Evolutionary conservation across 2,113 vertebrate species (phyloP).

Genomic region (Neogobius melanostomus): DNA sequence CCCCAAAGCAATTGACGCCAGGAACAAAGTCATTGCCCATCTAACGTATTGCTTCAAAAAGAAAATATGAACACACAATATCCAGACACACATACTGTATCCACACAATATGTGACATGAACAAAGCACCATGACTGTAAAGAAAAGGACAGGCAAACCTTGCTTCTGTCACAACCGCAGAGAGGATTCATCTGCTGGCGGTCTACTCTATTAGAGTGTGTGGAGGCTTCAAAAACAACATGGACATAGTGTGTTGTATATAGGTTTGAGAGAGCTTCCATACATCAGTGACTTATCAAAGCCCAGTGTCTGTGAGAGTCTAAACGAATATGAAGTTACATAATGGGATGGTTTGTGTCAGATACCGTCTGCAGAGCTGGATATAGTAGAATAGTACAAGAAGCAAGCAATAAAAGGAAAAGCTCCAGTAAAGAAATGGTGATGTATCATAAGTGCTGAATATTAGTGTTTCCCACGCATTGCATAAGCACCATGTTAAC

Average conservation of each 20-base stretch:
- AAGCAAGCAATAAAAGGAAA: not conserved
- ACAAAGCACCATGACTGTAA: not conserved
- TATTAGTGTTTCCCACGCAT: no score
- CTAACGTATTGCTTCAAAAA: no score
- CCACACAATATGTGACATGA: not conserved
- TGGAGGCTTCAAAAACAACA: not conserved
- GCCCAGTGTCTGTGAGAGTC: constrained; percentile 18
- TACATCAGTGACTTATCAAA: constrained; percentile 31
- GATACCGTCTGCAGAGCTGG: constrained; percentile 9
- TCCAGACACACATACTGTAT: no score
- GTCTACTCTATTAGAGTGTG: constrained; percentile 23
- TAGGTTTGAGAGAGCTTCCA: constrained; percentile 22
- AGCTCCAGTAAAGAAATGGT: no score
- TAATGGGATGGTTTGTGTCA: constrained; percentile 16
- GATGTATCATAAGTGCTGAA: no score
- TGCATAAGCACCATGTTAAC: no score
- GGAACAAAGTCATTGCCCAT: no score
- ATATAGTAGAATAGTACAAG: not conserved
- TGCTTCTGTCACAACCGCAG: constrained; percentile 51
- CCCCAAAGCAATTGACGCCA: no score
- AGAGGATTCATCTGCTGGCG: constrained; percentile 72
- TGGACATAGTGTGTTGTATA: not conserved
- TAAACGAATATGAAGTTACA: constrained; percentile 13
- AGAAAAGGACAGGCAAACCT: not conserved
- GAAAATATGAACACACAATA: no score